Conservation (phyloP, 2,797 vertebrate species). For the Acrossocheilus wenchowensis region DNA sequence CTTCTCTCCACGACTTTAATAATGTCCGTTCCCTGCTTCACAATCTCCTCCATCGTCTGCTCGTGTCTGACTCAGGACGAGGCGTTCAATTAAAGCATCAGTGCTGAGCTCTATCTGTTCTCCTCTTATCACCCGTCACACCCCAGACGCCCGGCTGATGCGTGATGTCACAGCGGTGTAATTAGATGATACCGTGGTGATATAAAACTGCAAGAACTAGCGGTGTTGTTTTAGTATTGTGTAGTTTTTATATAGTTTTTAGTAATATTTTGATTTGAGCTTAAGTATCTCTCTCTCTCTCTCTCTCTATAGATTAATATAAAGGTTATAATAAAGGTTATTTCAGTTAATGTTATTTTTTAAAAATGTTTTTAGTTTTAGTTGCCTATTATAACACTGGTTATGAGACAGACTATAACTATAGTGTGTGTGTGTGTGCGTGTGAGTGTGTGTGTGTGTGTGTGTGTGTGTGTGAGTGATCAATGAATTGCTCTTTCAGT, state of each 20-base stretch:
- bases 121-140: not conserved
- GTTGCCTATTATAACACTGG: not conserved
- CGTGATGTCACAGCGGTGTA: not conserved
- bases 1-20: not conserved
- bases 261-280: not conserved
- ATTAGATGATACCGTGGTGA: not conserved
- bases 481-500: too few species aligned
- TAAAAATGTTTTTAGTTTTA: not conserved
- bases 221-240: too few species aligned
- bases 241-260: not conserved
- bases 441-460: slow-evolving; percentile 3
- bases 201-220: not conserved
- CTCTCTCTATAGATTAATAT: too few species aligned
- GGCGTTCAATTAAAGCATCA: not conserved
- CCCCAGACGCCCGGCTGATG: too few species aligned
- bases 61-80: not conserved
- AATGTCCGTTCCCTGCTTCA: not conserved
- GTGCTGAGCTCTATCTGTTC: not conserved
- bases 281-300: too few species aligned
- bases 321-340: too few species aligned
- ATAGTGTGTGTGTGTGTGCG: not conserved
- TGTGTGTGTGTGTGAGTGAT: not conserved
- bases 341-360: too few species aligned
- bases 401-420: not conserved
- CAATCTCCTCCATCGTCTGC: not conserved